A percentile compares a stretch with the other conserved stretches of the same genome.
phyloP scores from a whole-genome alignment of 2,113 vertebrate species.

The Myotis davidii region DNA sequence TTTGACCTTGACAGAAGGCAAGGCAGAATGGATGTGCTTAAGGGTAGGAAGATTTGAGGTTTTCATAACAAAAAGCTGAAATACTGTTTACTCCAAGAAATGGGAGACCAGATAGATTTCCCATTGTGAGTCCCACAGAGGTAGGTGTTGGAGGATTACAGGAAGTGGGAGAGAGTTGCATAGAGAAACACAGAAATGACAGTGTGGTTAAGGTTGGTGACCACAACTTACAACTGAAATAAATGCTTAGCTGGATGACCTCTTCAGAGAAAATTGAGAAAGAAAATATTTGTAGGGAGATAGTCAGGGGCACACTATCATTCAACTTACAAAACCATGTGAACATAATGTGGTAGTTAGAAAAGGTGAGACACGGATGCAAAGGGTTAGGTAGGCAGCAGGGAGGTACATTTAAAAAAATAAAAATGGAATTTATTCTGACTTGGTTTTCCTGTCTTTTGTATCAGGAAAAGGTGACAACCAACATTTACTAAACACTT shows the following conservation, averaged over 20 bases:
- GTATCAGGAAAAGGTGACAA: not conserved
- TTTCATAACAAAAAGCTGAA: not conserved
- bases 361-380: not conserved
- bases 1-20: not conserved
- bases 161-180: not conserved
- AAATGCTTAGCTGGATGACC: not conserved
- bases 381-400: not conserved
- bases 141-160: not conserved
- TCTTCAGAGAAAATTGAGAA: not conserved
- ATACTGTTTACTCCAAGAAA: conserved; percentile 16
- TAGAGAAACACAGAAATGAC: not conserved
- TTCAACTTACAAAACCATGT: not conserved
- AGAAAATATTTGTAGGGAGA: not conserved
- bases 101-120: not conserved
- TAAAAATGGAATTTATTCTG: not conserved
- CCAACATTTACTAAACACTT: not conserved
- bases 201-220: not conserved
- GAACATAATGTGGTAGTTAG: not conserved
- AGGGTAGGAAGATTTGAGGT: not conserved
- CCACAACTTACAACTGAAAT: not conserved
- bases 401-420: not conserved
- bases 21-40: not conserved
- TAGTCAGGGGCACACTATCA: not conserved
- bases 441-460: not conserved
- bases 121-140: not conserved